Evolutionary conservation across 1,140 invertebrate species (phyloP), one percentile per base, ranked within the genome.

Genomic region (Nasonia giraulti): DNA sequence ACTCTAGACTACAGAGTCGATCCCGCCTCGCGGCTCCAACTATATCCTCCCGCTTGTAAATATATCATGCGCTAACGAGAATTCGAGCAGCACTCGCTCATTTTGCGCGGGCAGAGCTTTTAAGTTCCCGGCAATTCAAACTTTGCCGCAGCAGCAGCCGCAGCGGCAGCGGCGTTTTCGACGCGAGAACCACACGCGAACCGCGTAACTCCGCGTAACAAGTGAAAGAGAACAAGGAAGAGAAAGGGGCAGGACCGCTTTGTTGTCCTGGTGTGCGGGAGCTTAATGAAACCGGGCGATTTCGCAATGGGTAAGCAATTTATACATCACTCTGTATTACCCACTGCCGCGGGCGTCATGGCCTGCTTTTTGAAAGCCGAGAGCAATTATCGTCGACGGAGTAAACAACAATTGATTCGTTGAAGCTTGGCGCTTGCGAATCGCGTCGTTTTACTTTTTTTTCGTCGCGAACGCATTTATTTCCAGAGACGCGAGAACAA

Each of bases 121-220:
- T 55, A 44, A 68, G 74, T 23, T 68, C 40, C 33, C 23, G 55
- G 33, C 74, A 76, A 83, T 83, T 77, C 81, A 83, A 83, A 83
- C 73, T 83, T 76, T 33, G 31, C 12, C 47, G 31, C n/a, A 68
- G 50, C 12, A 55, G 50, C 17, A 66, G 55, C 55, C 4, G 23
- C 2, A 44, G 40, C 33, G 33, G 11, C 47, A 55, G 50, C 11
- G 40, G 55, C 55, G 33, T 71, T 71, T 71, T 80, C 17, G 33
- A 40, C 77, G 55, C 31, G 55, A 23, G 33, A 50, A 71, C 79
- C 79, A 33, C 66, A 73, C 23, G 55, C 20, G 14, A 20, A 37
- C 31, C 47, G 27, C 47, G 47, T 47, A 69, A 71, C 66, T 71
- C 44, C 23, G 6, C 68, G 14, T 55, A 40, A 37, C 47, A 74